Evolutionary conservation across 2,888 invertebrate species (phyloP), one percentile per base, ranked within the genome.

Genomic region (Eupithecia tripunctaria): DNA sequence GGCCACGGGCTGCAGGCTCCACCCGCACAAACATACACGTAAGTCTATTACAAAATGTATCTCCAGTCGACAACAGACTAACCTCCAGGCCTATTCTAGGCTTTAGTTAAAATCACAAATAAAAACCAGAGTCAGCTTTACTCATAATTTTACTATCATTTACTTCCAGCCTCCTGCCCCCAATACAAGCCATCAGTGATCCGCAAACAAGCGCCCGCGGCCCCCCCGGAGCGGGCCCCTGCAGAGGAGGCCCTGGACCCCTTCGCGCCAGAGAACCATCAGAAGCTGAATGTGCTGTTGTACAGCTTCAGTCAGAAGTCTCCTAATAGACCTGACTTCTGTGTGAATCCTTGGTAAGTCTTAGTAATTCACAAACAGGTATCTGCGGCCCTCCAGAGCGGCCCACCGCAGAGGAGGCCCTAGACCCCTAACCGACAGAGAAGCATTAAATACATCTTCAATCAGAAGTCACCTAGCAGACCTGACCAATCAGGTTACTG

Each of bases 371-470:
- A 43, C 43, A 43, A 43, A 2, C 18, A 5, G 18, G 43, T 18
- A 15, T 43, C 14, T 18, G 4, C 2, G 15, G 43, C 43, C 66
- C 7, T 5, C 60, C 63, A 1, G 67, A 69, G 25, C 43, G 64
- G 56, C 60, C 60, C 80, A 6, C 79, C 25, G 36, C 68, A 0
- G 87, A 86, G 5, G 89, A 88, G 18, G 85, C 86, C 0, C 78
- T 83, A 1, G 98, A 98, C 88, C 97, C 97, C 91, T 98, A 29
- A 96, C 97, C n/a, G 81, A 96, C 97, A 0, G 95, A 95, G 76
- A 97, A 97, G 88, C 98, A 98, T 86, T 99, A 99, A 92, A 95
- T 99, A 98, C 86, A 98, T 98, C 86, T 98, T 96, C 86, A 97
- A 97, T 78, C 95, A n/a, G n/a, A n/a, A n/a, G n/a, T n/a, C n/a